Conservation (phyloP, 2,888 invertebrate genomes). For the Xanthia togata region DNA sequence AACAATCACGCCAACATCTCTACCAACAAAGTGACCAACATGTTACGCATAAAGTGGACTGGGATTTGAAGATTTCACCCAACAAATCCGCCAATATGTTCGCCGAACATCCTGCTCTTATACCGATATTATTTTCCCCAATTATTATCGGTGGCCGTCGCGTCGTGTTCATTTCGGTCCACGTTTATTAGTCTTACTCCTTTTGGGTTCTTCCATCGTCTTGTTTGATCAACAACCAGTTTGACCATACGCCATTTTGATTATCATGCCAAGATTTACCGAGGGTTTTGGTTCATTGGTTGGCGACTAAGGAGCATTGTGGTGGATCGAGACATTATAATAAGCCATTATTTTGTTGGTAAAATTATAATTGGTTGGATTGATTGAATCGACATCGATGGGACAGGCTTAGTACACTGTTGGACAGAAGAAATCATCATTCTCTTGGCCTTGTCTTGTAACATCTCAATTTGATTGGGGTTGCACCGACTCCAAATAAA, state of each 20-base stretch:
- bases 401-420: not conserved
- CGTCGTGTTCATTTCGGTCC: slow-evolving; percentile 50
- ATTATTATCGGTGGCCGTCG: slow-evolving; percentile 51
- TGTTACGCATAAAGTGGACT: no score
- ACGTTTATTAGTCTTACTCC: slow-evolving; percentile 51
- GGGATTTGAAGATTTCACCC: not conserved
- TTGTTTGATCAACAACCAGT: slow-evolving; percentile 63
- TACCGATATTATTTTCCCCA: slow-evolving; percentile 46
- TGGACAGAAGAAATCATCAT: not conserved
- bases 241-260: slow-evolving; percentile 53
- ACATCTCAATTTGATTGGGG: no score
- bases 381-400: not conserved
- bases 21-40: no score
- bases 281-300: slow-evolving; percentile 29
- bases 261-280: slow-evolving; percentile 50
- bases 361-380: not conserved
- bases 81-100: slow-evolving; percentile 35
- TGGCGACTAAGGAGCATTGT: slow-evolving; percentile 8
- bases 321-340: not conserved
- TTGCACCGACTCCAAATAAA: no score
- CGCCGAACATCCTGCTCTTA: not conserved
- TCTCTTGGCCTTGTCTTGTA: no score
- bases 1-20: no score
- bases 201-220: slow-evolving; percentile 39
- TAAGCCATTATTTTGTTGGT: not conserved